These are phyloP conservation scores for Tyrannus savana DNA, from an alignment of 2,113 vertebrate species.

Conservation along the genomic window DNA sequence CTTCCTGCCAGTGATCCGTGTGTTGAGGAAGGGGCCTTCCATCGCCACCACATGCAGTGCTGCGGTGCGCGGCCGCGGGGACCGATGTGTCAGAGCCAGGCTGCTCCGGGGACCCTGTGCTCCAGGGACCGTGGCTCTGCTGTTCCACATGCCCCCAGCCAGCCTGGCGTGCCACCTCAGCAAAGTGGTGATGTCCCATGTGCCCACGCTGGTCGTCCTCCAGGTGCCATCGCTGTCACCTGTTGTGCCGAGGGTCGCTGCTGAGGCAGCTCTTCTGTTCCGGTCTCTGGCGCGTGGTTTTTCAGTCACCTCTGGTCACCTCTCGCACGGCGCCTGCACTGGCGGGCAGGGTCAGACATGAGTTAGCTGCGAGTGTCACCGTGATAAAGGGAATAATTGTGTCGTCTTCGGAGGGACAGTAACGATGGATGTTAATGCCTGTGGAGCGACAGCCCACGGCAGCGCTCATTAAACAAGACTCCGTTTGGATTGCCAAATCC, in stretches of 20 bases:
- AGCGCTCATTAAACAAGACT: background rate
- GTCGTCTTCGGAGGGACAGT: accelerated
- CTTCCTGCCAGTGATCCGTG: conserved; percentile 60
- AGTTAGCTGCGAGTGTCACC: background rate
- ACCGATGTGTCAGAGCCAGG: background rate
- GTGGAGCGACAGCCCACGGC: background rate
- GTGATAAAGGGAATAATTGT: background rate
- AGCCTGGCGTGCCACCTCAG: accelerated
- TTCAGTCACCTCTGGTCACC: background rate
- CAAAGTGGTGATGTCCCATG: accelerated
- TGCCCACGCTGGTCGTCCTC: accelerated
- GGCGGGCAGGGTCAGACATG: background rate
- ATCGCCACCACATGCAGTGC: background rate
- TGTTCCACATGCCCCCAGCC: accelerated
- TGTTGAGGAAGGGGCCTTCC: conserved; percentile 37
- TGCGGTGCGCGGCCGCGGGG: background rate
- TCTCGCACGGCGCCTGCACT: background rate
- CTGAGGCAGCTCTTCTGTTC: background rate
- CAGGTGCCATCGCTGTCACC: background rate
- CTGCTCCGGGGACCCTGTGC: background rate
- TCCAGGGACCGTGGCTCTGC: background rate
- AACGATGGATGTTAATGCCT: background rate
- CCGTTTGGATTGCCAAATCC: background rate
- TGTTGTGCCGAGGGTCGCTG: background rate
- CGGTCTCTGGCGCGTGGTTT: accelerated